Evolutionary conservation across 2,888 invertebrate genomes (phyloP).

Genomic region (Callyntrura guangdongensis): DNA sequence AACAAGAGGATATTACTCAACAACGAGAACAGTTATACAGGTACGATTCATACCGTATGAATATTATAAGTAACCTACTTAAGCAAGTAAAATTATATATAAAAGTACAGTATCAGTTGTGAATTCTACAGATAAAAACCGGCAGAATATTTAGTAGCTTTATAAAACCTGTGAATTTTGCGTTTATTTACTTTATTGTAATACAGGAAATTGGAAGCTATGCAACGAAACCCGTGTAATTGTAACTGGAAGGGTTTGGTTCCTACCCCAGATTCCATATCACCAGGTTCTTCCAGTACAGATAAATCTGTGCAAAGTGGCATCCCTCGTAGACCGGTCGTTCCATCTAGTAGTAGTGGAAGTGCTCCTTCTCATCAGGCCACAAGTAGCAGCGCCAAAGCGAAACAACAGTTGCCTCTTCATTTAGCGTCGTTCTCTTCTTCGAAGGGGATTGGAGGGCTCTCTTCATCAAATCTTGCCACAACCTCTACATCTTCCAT

Average conservation of each 20-base stretch:
- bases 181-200: constrained; percentile 32
- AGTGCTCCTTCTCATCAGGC: constrained; percentile 75
- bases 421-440: constrained; percentile 90
- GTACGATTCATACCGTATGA: constrained; percentile 46
- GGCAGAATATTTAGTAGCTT: background rate
- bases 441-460: constrained; percentile 70
- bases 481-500: constrained; percentile 4
- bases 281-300: constrained; percentile 86
- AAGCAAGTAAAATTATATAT: too few species aligned
- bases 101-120: too few species aligned
- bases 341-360: constrained; percentile 78
- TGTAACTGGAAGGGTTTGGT: constrained; percentile 88
- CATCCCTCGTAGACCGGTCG: constrained; percentile 85
- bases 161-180: background rate
- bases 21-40: constrained; percentile 97
- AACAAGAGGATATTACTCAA: constrained; percentile 94
- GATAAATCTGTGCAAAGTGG: constrained; percentile 84
- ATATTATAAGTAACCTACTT: too few species aligned
- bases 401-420: constrained; percentile 95
- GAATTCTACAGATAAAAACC: too few species aligned
- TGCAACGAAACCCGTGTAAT: constrained; percentile 87
- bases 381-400: constrained; percentile 85
- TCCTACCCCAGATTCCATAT: constrained; percentile 82
- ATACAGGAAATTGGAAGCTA: constrained; percentile 91
- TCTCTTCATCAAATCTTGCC: constrained; percentile 43